Conservation (phyloP, 2,888 invertebrate species). For the Saturnia pavonia region DNA sequence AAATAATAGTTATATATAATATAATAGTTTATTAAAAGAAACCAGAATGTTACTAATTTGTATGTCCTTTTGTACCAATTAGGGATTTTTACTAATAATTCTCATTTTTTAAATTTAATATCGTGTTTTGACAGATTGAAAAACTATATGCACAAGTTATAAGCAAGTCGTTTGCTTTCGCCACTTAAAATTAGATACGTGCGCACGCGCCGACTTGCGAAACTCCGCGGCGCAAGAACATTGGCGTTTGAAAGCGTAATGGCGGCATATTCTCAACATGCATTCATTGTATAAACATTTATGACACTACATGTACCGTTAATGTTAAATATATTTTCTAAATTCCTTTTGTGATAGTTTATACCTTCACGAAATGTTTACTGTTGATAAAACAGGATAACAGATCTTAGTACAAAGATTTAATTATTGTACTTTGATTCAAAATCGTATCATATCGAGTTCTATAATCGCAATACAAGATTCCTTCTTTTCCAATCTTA, state of each 20-base stretch:
- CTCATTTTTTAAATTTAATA: neutral
- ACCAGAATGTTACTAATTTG: too few relatives aligned
- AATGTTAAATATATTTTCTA: conserved; percentile 8
- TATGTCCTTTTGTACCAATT: too few relatives aligned
- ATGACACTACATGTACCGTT: neutral
- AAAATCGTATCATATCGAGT: neutral
- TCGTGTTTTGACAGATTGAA: neutral
- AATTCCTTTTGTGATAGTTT: neutral
- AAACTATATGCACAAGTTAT: conserved; percentile 1
- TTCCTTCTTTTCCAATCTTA: too few relatives aligned
- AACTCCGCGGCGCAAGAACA: conserved; percentile 36
- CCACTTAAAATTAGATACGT: conserved; percentile 41
- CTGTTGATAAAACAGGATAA: neutral
- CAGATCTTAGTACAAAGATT: neutral
- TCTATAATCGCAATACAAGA: too few relatives aligned
- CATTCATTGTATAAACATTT: conserved; percentile 15
- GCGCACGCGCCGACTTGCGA: conserved; percentile 50
- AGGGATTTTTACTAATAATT: too few relatives aligned
- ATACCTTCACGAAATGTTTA: neutral
- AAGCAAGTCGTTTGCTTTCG: conserved; percentile 44
- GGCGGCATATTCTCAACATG: conserved; percentile 1
- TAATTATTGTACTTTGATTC: neutral
- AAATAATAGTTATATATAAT: too few relatives aligned
- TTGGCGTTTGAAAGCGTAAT: conserved; percentile 26
- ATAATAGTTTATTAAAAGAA: too few relatives aligned